phyloP scores from a whole-genome alignment of 2,888 invertebrate species.

The Coelinius sp. region DNA sequence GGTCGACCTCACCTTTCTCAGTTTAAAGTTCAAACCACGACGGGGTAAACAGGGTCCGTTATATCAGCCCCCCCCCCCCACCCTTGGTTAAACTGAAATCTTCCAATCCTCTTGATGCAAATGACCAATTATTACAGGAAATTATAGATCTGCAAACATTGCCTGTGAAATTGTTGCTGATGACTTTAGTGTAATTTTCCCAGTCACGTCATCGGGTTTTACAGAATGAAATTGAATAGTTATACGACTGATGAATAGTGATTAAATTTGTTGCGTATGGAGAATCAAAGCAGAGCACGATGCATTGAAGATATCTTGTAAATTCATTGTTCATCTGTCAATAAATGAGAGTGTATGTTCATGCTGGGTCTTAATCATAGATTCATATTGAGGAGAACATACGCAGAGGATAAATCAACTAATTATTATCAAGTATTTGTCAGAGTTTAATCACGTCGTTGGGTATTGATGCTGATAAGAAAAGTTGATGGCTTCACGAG shows the following conservation, averaged over 20 bases:
- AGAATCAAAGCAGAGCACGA: neutral
- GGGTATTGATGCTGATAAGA: neutral
- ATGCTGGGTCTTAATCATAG: neutral
- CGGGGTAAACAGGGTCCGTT: constrained; percentile 49
- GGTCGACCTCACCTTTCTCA: constrained; percentile 58
- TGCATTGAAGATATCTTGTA: neutral
- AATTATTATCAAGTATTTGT: constrained; percentile 7
- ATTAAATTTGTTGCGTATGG: neutral
- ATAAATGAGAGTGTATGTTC: neutral
- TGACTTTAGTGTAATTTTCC: neutral
- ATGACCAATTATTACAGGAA: neutral
- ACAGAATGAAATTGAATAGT: constrained; percentile 4
- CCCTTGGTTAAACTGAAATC: neutral
- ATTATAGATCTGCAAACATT: too few relatives aligned
- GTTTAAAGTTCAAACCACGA: constrained; percentile 55
- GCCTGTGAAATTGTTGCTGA: neutral
- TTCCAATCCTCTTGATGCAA: neutral
- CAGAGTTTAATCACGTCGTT: neutral
- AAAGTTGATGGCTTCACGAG: neutral
- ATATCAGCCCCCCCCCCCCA: neutral
- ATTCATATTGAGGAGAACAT: neutral
- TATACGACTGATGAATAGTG: neutral
- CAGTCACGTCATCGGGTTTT: neutral
- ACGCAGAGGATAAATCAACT: neutral
- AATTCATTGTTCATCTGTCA: neutral